Evolutionary conservation across 2,888 invertebrate genomes (phyloP).

Genomic region (Clepsis dumicolana): DNA sequence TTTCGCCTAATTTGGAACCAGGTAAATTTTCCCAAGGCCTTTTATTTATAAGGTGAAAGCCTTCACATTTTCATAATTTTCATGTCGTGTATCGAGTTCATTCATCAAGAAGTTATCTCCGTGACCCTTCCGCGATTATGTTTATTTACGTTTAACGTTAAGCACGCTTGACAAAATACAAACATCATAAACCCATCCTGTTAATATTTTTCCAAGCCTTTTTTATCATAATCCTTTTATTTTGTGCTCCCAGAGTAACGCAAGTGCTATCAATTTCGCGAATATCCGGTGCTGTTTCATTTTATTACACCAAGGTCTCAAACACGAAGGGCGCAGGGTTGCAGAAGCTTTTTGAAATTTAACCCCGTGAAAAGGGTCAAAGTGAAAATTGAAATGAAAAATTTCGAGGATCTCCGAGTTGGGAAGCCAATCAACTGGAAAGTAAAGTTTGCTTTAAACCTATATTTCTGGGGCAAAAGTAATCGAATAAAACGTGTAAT

Average conservation of each 20-base stretch:
- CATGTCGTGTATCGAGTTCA: not conserved
- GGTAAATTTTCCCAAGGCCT: not conserved
- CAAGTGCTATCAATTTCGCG: conserved; percentile 39
- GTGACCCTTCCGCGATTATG: conserved; percentile 7
- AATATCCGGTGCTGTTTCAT: conserved; percentile 37
- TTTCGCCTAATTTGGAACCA: not conserved
- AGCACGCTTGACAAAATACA: conserved; percentile 19
- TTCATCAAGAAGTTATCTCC: conserved; percentile 3
- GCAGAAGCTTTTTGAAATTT: conserved; percentile 31
- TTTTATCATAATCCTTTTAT: conserved; percentile 25
- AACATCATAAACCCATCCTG: conserved; percentile 22
- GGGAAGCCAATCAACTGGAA: conserved; percentile 22
- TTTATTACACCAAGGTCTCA: conserved; percentile 34
- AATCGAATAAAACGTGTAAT: not conserved
- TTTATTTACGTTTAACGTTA: conserved; percentile 3
- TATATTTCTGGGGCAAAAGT: not conserved
- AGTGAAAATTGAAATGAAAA: conserved; percentile 39
- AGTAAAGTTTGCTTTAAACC: conserved; percentile 24
- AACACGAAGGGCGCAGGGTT: conserved; percentile 15
- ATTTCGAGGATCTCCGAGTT: conserved; percentile 16
- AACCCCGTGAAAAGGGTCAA: conserved; percentile 35
- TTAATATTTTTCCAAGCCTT: conserved; percentile 19
- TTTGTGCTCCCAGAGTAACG: conserved; percentile 8
- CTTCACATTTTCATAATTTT: not conserved
- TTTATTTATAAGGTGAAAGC: not conserved